phyloP scores from a whole-genome alignment of 2,888 invertebrate genomes.

The Junonia oenone region DNA sequence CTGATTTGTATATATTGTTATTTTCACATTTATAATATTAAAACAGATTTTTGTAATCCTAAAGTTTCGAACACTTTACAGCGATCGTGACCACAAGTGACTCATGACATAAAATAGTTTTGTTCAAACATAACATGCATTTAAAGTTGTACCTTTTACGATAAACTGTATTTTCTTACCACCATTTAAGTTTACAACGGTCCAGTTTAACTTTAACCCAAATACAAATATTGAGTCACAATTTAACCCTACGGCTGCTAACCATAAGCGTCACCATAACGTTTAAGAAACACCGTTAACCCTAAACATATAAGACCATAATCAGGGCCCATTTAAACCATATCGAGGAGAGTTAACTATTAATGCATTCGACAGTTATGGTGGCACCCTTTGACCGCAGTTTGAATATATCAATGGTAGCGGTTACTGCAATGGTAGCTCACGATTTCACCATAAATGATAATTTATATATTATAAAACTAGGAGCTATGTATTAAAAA shows the following conservation, averaged over 20 bases:
- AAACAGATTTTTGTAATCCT: no score
- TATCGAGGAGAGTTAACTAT: conserved; percentile 41
- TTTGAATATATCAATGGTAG: conserved; percentile 38
- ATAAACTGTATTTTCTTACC: no score
- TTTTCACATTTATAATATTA: no score
- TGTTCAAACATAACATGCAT: no score
- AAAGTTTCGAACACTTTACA: no score
- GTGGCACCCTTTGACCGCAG: conserved; percentile 46
- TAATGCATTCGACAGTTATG: conserved; percentile 49
- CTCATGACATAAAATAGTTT: no score
- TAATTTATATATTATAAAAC: background rate
- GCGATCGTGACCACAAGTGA: no score
- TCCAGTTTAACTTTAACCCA: background rate
- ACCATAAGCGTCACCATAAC: conserved; percentile 6
- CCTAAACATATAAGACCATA: conserved; percentile 7
- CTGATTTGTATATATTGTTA: no score
- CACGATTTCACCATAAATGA: conserved; percentile 36
- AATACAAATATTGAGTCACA: background rate
- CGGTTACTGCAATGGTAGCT: conserved; percentile 32
- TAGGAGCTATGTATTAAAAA: background rate
- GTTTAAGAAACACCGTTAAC: background rate
- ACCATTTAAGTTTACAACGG: no score
- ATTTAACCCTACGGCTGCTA: background rate
- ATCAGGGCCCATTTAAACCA: conserved; percentile 25
- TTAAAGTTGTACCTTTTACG: no score